These are phyloP conservation scores for Caenorhabditis macrosperma DNA, from an alignment of 2,888 invertebrate genomes.

Conservation along the genomic window DNA sequence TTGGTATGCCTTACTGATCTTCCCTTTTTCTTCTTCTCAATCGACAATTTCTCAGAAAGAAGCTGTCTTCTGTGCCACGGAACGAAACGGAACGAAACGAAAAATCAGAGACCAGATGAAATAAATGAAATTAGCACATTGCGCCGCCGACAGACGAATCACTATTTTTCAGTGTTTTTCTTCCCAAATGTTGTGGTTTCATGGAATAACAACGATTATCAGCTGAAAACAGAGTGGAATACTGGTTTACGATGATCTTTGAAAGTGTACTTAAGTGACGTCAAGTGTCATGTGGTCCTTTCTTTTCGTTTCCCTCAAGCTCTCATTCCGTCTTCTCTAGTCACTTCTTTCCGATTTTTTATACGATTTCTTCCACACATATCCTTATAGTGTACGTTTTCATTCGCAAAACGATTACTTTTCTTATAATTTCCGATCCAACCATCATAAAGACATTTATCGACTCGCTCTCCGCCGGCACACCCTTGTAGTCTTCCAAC, in stretches of 20 bases:
- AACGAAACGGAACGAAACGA: not conserved
- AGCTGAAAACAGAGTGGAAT: not conserved
- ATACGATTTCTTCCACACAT: not conserved
- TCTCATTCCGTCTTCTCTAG: not conserved
- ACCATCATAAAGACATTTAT: not conserved
- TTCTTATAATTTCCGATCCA: too few relatives aligned
- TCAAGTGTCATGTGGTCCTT: conserved; percentile 26
- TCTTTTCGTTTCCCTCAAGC: not conserved
- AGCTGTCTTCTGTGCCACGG: not conserved
- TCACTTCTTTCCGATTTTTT: not conserved
- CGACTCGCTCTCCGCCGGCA: not conserved
- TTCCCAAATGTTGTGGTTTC: not conserved
- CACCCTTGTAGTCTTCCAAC: not conserved
- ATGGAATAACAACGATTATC: conserved; percentile 6
- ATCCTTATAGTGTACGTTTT: too few relatives aligned
- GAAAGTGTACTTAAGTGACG: conserved; percentile 31
- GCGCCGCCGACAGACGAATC: not conserved
- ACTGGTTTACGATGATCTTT: conserved; percentile 13
- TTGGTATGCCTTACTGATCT: conserved; percentile 22
- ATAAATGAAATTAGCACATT: conserved; percentile 19
- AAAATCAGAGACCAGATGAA: conserved; percentile 13
- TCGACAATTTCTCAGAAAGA: not conserved
- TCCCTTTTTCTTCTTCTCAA: not conserved
- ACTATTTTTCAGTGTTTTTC: not conserved
- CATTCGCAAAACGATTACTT: too few relatives aligned